Evolutionary conservation across 2,797 vertebrate species (phyloP), one percentile per base, ranked within the genome.

Genomic region (Loriculus beryllinus): DNA sequence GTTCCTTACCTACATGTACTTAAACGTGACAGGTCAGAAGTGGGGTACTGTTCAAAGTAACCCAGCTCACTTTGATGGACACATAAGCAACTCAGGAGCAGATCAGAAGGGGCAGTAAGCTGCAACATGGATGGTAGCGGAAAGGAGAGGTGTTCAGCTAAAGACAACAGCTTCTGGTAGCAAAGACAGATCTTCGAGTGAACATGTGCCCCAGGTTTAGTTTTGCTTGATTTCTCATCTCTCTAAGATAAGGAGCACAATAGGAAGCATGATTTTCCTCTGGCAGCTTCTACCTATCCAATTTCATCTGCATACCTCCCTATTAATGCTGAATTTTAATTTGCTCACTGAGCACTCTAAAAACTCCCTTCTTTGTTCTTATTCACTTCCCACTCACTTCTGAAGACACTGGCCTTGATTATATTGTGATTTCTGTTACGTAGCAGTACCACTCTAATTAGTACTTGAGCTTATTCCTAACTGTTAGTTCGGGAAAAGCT

Each of bases 331-430:
- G 37, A 77, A 77, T 88, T 95, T 87, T 59, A 91, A 80, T 87
- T 87, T 89, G 33, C 28, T 65, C 18, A 40, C 4, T 2, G 3
- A 85, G 31, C 39, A n/a, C 25, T 80, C 47, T 60, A 7, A 95
- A 87, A 82, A 8, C 60, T 89, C 60, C 9, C 10, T 84, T 78
- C 74, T 86, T 93, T 93, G 59, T 79, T 92, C 78, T 82, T 74
- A 43, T 7, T 76, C 75, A 29, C 63, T 87, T 79, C 78, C 68
- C 64, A 85, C 74, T 78, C 78, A 51, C 28, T 92, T 82, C 35
- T 91, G 33, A 90, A 92, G 75, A 85, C 67, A 51, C 31, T 67
- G 71, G 33, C n/a, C 78, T 71, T 69, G 64, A 89, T 80, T 60
- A 12, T 67, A 39, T 31, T 80, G 40, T 90, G 76, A 88, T 57